Conservation (phyloP, 2,797 vertebrate genomes). For the Sebastes diaconus region DNA sequence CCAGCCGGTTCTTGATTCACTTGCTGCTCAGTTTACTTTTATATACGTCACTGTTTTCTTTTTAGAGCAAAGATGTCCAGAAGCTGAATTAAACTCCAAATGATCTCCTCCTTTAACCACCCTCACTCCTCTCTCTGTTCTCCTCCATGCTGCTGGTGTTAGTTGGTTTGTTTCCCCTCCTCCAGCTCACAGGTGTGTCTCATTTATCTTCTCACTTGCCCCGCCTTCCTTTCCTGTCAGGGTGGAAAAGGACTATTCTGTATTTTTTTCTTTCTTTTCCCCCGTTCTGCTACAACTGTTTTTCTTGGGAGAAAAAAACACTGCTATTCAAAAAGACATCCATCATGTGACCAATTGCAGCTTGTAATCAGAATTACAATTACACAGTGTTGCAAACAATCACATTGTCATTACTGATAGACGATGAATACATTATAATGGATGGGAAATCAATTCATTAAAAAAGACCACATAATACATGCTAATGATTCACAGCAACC, state of each 20-base stretch:
- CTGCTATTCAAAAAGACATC: neutral
- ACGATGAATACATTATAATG: neutral
- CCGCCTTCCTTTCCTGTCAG: neutral
- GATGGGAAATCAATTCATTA: neutral
- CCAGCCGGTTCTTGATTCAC: neutral
- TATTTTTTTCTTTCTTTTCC: neutral
- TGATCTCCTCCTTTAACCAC: neutral
- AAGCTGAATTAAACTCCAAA: neutral
- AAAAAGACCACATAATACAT: neutral
- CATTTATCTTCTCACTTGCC: neutral
- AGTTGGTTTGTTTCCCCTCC: neutral
- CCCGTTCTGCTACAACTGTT: neutral
- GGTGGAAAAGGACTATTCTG: neutral
- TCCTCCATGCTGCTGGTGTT: neutral
- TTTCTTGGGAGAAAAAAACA: neutral
- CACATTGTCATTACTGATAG: neutral
- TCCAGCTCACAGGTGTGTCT: neutral
- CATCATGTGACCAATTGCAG: neutral
- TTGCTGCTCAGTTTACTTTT: neutral
- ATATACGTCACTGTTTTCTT: too few species aligned
- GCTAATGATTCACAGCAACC: too few species aligned
- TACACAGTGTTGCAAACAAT: neutral
- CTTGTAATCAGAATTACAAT: neutral
- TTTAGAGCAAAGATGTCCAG: too few species aligned
- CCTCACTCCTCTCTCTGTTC: neutral